Base-by-base conservation (phyloP, 2,797 vertebrate genomes). In the Anabas testudineus region DNA sequence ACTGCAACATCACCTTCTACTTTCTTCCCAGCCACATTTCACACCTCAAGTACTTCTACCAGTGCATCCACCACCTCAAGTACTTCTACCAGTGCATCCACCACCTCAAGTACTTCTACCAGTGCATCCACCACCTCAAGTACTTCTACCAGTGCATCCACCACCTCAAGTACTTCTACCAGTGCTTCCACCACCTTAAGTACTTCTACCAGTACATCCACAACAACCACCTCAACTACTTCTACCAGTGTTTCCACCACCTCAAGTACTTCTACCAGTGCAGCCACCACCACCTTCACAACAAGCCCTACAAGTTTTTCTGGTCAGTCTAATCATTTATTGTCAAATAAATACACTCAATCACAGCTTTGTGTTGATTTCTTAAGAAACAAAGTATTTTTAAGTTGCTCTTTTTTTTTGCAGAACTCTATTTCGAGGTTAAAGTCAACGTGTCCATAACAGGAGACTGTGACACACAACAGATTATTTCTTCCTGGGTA, bases 351-450 rank as follows among this genome's bases (percentile, higher is more conserved):
- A 4, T 43, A n/a, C n/a, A n/a, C 28, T 37, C 12, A 1, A 2
- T 34, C 16, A 3, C 1, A 7, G 15, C 24, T 60, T 16, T 48
- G 5, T n/a, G 7, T 30, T 1, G 21, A 48, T 13, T 4, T 2
- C 1, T 7, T 22, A 1, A 41, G 10, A 0, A 24, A 30, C 30
- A 67, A 63, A 7, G 10, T 21, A 5, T 18, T 47, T 28, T 49
- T 28, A 12, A 42, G 8, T 34, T n/a, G 15, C 7, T 12, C 24
- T 45, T 1, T 45, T 37, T 22, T 2, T 52, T 45, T 65, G 49
- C 80, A 95, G 95, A 91, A 39, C 71, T 80, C 39, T 95, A 91
- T 58, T 95, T 93, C 76, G 83, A 91, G 74, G 92, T 95, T 1
- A 62, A 59, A 60, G 76, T 91, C 22, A 91, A 84, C 2, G 69